These are phyloP conservation scores for Osedax frankpressi DNA, from an alignment of 2,888 invertebrate species.

Conservation along the genomic window DNA sequence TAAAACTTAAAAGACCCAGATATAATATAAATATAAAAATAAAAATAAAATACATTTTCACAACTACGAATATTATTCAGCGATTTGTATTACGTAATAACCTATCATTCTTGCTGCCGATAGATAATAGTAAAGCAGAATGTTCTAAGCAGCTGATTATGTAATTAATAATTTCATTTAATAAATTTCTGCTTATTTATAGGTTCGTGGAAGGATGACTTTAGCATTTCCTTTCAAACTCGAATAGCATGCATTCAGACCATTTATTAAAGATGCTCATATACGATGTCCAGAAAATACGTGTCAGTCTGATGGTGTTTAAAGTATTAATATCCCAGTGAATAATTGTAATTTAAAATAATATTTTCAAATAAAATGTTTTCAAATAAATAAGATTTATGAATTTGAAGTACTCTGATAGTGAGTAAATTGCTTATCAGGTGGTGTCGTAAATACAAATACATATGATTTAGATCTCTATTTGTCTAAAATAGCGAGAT, in stretches of 20 bases:
- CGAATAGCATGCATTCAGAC: constrained; percentile 32
- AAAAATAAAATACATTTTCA: neutral
- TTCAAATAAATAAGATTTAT: too few species aligned
- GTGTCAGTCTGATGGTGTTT: neutral
- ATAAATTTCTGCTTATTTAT: too few species aligned
- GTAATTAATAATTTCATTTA: too few species aligned
- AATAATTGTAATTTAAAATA: too few species aligned
- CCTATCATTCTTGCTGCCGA: constrained; percentile 2
- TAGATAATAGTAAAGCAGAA: too few species aligned
- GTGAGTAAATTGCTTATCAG: too few species aligned
- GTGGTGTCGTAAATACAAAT: neutral
- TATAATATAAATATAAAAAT: neutral
- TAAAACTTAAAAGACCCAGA: too few species aligned
- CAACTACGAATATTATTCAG: neutral
- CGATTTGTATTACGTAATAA: neutral
- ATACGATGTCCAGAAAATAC: neutral
- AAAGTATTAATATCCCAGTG: neutral
- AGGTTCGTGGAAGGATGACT: constrained; percentile 10
- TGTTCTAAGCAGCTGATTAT: too few species aligned
- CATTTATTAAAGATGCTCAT: constrained; percentile 16
- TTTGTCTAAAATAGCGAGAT: neutral
- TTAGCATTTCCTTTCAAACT: constrained; percentile 40
- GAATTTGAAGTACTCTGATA: too few species aligned
- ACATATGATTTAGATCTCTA: neutral
- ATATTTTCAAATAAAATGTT: too few species aligned